phyloP scores from a whole-genome alignment of 2,888 invertebrate genomes.

The Rhynchonema sp. region DNA sequence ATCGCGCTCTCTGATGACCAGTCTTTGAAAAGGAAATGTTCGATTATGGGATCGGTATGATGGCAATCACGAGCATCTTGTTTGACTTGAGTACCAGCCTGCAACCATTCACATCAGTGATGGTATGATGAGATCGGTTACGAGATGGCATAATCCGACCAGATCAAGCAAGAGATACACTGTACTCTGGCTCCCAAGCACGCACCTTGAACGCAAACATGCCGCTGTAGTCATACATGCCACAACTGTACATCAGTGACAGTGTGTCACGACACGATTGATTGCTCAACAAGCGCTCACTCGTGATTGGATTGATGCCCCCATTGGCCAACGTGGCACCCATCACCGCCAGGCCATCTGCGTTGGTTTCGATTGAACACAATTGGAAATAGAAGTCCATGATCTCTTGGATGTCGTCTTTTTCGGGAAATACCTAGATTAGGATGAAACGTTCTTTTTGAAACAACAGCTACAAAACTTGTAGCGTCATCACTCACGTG shows the following conservation, averaged over 20 bases:
- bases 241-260: constrained; percentile 87
- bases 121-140: too few species aligned
- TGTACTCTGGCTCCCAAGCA: too few species aligned
- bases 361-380: constrained; percentile 62
- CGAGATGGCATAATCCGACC: too few species aligned
- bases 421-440: constrained; percentile 12
- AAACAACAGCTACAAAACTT: constrained; percentile 41
- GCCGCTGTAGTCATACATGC: constrained; percentile 72
- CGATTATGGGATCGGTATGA: too few species aligned
- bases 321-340: constrained; percentile 90
- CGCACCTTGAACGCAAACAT: constrained; percentile 72
- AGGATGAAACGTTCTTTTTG: neutral
- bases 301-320: constrained; percentile 35
- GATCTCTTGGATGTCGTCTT: constrained; percentile 50
- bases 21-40: too few species aligned
- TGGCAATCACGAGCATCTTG: too few species aligned
- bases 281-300: constrained; percentile 65
- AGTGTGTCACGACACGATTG: constrained; percentile 81
- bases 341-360: constrained; percentile 77
- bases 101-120: too few species aligned
- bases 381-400: constrained; percentile 97
- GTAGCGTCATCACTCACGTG: constrained; percentile 72
- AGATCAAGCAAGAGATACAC: too few species aligned
- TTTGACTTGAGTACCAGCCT: too few species aligned
- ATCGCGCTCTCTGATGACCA: too few species aligned